phyloP scores from a whole-genome alignment of 2,113 vertebrate genomes.

The Malaclemys terrapin region DNA sequence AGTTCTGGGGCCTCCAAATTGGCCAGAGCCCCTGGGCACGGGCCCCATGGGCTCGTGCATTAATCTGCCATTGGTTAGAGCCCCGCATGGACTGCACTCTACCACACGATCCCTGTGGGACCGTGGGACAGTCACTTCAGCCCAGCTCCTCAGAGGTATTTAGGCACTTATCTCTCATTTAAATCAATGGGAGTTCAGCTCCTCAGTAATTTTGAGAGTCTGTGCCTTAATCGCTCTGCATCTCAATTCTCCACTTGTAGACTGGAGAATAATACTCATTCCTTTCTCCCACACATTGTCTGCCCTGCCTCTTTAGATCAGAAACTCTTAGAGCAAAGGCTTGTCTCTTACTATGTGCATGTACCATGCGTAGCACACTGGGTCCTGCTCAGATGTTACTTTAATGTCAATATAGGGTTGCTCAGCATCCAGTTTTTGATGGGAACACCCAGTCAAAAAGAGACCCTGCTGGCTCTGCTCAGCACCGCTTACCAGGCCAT shows the following conservation, averaged over 20 bases:
- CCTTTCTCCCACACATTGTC: background rate
- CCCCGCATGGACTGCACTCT: background rate
- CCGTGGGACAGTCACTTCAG: background rate
- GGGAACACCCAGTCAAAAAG: too few relatives aligned
- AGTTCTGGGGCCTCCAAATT: too few relatives aligned
- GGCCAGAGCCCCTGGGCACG: too few relatives aligned
- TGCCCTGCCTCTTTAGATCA: background rate
- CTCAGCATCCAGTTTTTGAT: too few relatives aligned
- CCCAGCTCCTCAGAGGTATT: background rate
- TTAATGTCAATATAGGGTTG: background rate
- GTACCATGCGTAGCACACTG: background rate
- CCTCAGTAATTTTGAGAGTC: background rate
- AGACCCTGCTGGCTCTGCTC: too few relatives aligned
- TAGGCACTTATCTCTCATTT: background rate
- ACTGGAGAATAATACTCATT: background rate
- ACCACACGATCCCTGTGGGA: background rate
- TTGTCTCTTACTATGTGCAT: background rate
- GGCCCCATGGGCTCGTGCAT: too few relatives aligned
- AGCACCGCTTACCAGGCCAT: too few relatives aligned
- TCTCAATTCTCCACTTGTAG: background rate
- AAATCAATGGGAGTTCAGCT: background rate
- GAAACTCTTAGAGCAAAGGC: background rate
- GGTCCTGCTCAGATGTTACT: background rate
- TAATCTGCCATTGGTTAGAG: background rate
- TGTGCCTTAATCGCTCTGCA: background rate